Base-by-base conservation (phyloP, 2,113 vertebrate genomes). In the Seriola aureovittata region DNA sequence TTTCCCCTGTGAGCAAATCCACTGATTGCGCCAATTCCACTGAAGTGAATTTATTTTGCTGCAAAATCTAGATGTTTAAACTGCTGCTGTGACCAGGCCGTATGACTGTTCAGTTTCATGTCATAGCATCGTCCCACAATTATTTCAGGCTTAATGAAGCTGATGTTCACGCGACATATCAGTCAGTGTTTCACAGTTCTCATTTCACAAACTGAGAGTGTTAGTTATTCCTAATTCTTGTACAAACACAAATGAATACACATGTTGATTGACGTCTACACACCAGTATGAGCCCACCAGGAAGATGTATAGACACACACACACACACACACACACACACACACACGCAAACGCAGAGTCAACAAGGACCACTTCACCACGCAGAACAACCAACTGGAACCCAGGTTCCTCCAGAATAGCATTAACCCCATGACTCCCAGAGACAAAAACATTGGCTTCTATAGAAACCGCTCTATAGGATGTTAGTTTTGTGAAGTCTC, bases 401-500 rank as follows among this genome's bases (percentile, higher is more conserved):
- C 82, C 34, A 23, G 77, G 74, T 82, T 76, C 66, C 23, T 85
- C 68, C 77, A 88, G 88, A 87, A 83, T 81, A 62, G 71, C 68
- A 78, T 68, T 84, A 89, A 93, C 92, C 92, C 89, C 78, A 74
- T 88, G 90, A 90, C 90, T 90, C 75, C 69, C 65, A 21, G n/a
- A 65, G 84, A 93, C 88, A 94, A 90, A 92, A 89, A 86, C 76
- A 13, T 34, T 63, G 74, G 86, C 80, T 74, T 91, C 92, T 86
- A 87, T 85, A 90, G 75, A 85, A 90, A 87, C 81, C 55, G 23
- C 85, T 75, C 87, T 81, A 81, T 71, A 80, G 91, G 70, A 83
- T 90, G 90, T 92, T 91, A 62, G 85, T 90, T 94, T 92, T 88
- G 82, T 80, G 46, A 77, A 86, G 82, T 84, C 79, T 90, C 84